phyloP scores from a whole-genome alignment of 2,888 invertebrate species.

The Pterostichus niger region DNA sequence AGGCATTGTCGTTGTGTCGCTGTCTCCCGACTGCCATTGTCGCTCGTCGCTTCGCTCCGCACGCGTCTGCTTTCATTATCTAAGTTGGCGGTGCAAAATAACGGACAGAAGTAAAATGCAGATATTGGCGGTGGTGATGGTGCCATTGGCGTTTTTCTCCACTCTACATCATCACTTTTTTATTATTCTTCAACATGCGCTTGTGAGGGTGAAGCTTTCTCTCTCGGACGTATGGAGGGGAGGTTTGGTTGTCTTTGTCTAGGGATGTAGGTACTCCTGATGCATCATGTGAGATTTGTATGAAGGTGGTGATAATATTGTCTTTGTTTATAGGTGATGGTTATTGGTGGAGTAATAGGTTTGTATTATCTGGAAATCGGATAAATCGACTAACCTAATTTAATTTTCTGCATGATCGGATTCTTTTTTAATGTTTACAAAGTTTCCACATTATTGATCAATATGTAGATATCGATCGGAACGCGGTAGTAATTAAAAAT shows the following conservation, averaged over 20 bases:
- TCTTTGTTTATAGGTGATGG: background rate
- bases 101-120: constrained; percentile 74
- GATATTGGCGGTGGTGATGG: constrained; percentile 75
- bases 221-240: background rate
- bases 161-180: background rate
- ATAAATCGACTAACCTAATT: background rate
- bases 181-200: constrained; percentile 28
- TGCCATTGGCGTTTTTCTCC: constrained; percentile 69
- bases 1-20: constrained; percentile 75
- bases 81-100: constrained; percentile 76
- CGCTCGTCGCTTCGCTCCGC: constrained; percentile 70
- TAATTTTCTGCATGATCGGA: no score
- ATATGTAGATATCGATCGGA: no score
- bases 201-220: background rate
- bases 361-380: constrained; percentile 2
- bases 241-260: constrained; percentile 4
- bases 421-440: no score
- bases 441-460: no score
- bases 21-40: constrained; percentile 73
- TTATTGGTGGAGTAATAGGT: constrained; percentile 5
- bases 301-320: no score
- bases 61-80: constrained; percentile 75
- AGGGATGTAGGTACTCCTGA: background rate
- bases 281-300: no score
- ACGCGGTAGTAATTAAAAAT: no score